Percentiles rank a stretch among this genome's conserved stretches.
phyloP scores from a whole-genome alignment of 2,888 invertebrate genomes.

The Omphaloscelis lunosa region DNA sequence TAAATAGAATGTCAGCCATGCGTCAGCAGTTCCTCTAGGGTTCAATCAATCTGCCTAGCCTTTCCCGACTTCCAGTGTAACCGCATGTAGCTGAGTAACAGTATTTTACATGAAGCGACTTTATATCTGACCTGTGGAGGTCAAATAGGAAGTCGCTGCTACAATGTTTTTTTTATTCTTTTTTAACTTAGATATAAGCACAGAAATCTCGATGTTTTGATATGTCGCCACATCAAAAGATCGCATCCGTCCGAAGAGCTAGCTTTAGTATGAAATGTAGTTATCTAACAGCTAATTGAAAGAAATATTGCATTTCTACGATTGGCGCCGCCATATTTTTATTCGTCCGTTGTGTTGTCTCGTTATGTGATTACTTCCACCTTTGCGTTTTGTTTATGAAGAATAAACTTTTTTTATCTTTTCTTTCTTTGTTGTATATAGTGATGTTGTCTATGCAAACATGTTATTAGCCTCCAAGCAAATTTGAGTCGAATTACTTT shows the following conservation, averaged over 20 bases:
- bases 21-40: no score
- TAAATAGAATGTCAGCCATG: no score
- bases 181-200: no score
- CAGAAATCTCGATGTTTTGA: no score
- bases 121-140: neutral
- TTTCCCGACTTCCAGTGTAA: no score
- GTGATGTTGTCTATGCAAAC: slow-evolving; percentile 8
- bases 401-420: no score
- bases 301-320: slow-evolving; percentile 8
- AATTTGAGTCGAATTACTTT: neutral
- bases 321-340: slow-evolving; percentile 14
- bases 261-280: neutral
- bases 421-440: slow-evolving; percentile 6
- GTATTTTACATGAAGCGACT: no score
- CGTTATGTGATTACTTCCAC: slow-evolving; percentile 34
- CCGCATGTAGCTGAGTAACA: no score
- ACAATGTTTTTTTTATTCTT: no score
- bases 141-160: no score
- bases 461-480: neutral
- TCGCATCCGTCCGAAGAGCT: neutral
- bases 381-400: neutral
- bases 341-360: slow-evolving; percentile 22
- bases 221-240: no score
- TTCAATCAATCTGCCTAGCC: no score
- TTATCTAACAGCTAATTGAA: neutral